These are phyloP conservation scores for Rhabdornis inornatus DNA, from an alignment of 2,113 vertebrate genomes.

Conservation along the genomic window DNA sequence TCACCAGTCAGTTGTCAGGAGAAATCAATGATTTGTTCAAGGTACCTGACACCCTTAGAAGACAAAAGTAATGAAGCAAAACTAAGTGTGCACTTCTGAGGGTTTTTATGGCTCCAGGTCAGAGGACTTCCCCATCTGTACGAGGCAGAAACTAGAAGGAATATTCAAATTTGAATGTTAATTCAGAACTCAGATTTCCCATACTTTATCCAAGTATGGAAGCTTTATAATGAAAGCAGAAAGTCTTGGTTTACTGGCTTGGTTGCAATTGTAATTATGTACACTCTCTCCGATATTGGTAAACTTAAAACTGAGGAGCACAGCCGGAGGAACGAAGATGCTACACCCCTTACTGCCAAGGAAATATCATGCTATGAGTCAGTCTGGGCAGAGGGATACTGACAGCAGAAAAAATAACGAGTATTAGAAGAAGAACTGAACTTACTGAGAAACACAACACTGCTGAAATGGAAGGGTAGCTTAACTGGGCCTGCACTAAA, in stretches of 20 bases:
- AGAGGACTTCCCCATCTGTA: neutral
- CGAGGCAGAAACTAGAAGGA: neutral
- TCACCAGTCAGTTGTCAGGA: neutral
- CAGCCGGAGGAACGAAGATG: neutral
- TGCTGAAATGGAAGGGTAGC: neutral
- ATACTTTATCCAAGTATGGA: neutral
- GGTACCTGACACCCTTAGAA: neutral
- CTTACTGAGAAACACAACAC: accelerated
- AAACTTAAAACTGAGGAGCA: neutral
- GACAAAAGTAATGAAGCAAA: neutral
- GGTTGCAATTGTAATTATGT: neutral
- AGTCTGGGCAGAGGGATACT: neutral
- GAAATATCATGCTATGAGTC: neutral
- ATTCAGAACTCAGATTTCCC: neutral
- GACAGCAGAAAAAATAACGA: neutral
- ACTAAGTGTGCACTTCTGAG: neutral
- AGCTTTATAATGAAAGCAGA: neutral
- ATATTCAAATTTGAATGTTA: neutral
- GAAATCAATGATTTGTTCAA: neutral
- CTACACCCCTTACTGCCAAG: neutral
- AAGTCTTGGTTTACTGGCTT: neutral
- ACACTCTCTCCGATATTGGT: neutral
- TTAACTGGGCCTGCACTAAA: neutral
- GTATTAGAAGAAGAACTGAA: neutral
- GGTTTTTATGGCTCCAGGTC: neutral